phyloP scores from a whole-genome alignment of 2,113 vertebrate species.

The Limanda limanda region DNA sequence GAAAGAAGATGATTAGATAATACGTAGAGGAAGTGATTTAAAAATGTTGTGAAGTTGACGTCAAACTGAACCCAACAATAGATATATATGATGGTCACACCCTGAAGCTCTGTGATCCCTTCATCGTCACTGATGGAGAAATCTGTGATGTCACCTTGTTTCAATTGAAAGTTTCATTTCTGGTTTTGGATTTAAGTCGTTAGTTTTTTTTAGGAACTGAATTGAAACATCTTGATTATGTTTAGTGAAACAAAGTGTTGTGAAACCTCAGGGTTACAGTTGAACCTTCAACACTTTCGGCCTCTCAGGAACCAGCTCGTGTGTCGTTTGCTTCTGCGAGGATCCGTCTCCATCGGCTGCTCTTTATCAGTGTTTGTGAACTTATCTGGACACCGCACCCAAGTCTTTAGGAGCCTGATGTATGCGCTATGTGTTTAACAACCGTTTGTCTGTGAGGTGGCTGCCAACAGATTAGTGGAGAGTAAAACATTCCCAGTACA shows the following conservation, averaged over 20 bases:
- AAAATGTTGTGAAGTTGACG: too few species aligned
- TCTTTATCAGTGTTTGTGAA: conserved; percentile 27
- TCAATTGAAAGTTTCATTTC: not conserved
- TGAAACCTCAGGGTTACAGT: not conserved
- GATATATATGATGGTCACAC: too few species aligned
- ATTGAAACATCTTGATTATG: not conserved
- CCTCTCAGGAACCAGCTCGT: not conserved
- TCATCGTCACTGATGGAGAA: too few species aligned
- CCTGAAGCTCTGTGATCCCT: too few species aligned
- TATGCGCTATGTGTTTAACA: conserved; percentile 10
- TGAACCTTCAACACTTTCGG: not conserved
- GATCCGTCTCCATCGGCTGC: conserved; percentile 33
- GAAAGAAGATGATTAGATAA: too few species aligned
- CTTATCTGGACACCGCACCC: conserved; percentile 36
- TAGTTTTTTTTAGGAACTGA: too few species aligned
- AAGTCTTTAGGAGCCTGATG: not conserved
- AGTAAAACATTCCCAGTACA: not conserved
- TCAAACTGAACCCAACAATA: too few species aligned
- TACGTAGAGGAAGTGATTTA: too few species aligned
- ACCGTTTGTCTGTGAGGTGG: conserved; percentile 13
- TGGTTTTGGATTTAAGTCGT: too few species aligned
- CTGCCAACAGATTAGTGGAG: not conserved
- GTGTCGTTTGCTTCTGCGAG: not conserved
- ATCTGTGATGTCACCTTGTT: too few species aligned
- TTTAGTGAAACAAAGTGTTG: not conserved